A percentile compares a stretch with the other conserved stretches of the same genome.
Evolutionary conservation across 2,888 invertebrate species (phyloP).

Genomic region (Agonopterix arenella): DNA sequence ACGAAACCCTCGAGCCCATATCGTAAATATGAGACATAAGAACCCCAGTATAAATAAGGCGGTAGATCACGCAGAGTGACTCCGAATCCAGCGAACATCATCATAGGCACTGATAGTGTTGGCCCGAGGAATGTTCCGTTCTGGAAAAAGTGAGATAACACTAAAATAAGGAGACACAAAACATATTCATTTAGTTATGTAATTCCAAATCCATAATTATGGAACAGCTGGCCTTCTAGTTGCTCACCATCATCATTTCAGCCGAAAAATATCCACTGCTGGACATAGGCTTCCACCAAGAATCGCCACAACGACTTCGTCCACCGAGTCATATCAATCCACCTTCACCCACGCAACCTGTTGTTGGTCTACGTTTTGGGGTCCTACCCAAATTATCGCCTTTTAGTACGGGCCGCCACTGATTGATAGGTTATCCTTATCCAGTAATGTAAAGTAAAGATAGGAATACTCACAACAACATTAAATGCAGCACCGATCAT

Average conservation of each 20-base stretch:
- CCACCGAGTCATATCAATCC: too few species aligned
- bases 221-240: not conserved
- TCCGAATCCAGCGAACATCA: slow-evolving; percentile 98
- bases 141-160: slow-evolving; percentile 55
- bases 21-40: slow-evolving; percentile 92
- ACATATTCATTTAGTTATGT: too few species aligned
- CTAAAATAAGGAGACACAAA: too few species aligned
- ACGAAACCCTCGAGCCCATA: slow-evolving; percentile 94
- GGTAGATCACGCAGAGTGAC: slow-evolving; percentile 93
- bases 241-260: not conserved
- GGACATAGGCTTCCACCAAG: too few species aligned
- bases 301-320: too few species aligned
- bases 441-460: too few species aligned
- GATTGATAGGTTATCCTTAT: not conserved
- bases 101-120: slow-evolving; percentile 93
- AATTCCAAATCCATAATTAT: too few species aligned
- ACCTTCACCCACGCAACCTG: too few species aligned
- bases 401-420: too few species aligned
- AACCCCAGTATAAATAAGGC: slow-evolving; percentile 91
- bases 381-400: too few species aligned
- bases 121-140: slow-evolving; percentile 97
- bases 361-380: too few species aligned
- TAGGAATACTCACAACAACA: slow-evolving; percentile 82
- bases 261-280: too few species aligned
- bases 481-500: slow-evolving; percentile 93